Base-by-base conservation (phyloP, 2,888 invertebrate species). In the Thymelicus sylvestris region DNA sequence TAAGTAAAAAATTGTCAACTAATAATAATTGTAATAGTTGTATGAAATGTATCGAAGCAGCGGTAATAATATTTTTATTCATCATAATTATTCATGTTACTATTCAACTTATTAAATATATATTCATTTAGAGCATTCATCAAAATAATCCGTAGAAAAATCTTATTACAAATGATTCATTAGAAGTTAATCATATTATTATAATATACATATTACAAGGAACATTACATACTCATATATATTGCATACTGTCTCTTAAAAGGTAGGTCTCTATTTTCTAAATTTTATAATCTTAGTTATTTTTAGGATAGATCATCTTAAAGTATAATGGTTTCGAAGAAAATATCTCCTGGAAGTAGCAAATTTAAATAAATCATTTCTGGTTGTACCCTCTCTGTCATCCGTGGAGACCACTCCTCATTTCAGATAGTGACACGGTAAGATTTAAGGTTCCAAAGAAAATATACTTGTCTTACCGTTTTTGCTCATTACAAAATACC, bases 281-380 rank as follows among this genome's bases (percentile, higher is more conserved):
- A 52, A 52, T 52, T 52, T 52, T 52, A 52, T 52, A 52, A 19
- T 52, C 19, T 12, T 52, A 52, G 50, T 52, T 52, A 52, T 52
- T 52, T 52, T 52, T 52, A 52, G 50, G 19, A 3, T 12, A 12
- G 10, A 41, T 41, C 44, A 44, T 44, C 44, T 1, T 12, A 44
- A 12, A 0, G 2, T 44, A 12, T 10, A 44, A 44, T 8, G 44
- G 12, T 44, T 44, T 44, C 44, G 7, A 44, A 44, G 12, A 8
- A 44, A 44, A 44, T 3, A 44, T 44, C 44, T 2, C 44, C 10
- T 44, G 44, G 7, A 41, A 41, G 44, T 8, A 44, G 8, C 10
- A 44, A 12, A 44, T 8, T 31, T 31, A 31, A 24, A 31, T 44
- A 4, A 12, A 12, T 44, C 44, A 12, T 44, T 10, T 44, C 12